Percentiles rank a stretch among this genome's conserved stretches.
phyloP scores from a whole-genome alignment of 2,113 vertebrate species.

The Smithornis capensis region DNA sequence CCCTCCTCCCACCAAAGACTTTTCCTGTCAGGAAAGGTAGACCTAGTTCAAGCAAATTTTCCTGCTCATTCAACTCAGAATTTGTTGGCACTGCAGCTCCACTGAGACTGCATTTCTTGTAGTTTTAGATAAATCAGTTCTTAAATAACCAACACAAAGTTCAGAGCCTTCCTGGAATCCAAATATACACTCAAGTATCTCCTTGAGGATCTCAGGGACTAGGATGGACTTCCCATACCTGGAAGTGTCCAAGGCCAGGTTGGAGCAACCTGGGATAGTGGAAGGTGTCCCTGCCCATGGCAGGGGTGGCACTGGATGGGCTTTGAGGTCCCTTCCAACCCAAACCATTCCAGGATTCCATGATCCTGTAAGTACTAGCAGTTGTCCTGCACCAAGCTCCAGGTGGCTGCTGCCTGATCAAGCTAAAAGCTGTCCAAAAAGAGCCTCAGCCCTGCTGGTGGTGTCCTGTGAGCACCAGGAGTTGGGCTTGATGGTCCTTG shows the following conservation, averaged over 20 bases:
- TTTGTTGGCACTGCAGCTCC: not conserved
- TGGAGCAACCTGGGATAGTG: not conserved
- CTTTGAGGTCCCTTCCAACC: not conserved
- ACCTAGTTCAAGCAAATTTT: not conserved
- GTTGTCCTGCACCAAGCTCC: no score
- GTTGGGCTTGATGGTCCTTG: not conserved
- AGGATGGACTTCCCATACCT: not conserved
- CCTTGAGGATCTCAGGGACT: no score
- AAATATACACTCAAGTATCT: rapidly evolving
- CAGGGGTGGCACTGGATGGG: not conserved
- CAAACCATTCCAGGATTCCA: not conserved
- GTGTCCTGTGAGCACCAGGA: not conserved
- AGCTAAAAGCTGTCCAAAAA: no score
- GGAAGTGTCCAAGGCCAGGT: not conserved
- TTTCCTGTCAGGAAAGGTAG: not conserved
- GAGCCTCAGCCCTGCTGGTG: no score
- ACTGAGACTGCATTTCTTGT: not conserved
- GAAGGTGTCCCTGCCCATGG: not conserved
- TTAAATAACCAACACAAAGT: not conserved
- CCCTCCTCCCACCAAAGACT: not conserved
- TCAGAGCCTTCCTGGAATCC: not conserved
- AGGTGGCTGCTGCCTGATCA: no score
- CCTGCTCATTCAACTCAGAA: not conserved
- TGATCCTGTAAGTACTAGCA: no score
- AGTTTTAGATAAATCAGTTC: not conserved